phyloP scores from a whole-genome alignment of 2,888 invertebrate species.

The Drosophila pegasa region DNA sequence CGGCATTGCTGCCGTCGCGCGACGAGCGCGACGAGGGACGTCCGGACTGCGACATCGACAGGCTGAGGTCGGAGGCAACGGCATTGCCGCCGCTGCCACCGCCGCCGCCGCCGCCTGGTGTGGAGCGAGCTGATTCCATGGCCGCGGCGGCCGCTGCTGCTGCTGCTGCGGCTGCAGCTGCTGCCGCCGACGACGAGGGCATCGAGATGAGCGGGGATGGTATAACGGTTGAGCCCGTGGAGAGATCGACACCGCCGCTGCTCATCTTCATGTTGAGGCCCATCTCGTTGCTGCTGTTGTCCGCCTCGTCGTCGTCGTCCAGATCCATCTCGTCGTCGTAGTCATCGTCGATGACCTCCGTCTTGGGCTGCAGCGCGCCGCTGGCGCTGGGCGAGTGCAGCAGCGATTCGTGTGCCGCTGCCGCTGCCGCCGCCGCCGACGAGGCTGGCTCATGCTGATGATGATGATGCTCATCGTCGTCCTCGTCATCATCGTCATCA shows the following conservation, averaged over 20 bases:
- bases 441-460: slow-evolving; percentile 24
- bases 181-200: slow-evolving; percentile 63
- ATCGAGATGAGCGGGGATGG: slow-evolving; percentile 65
- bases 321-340: slow-evolving; percentile 84
- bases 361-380: slow-evolving; percentile 64
- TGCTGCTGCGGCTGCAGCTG: slow-evolving; percentile 58
- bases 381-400: slow-evolving; percentile 40
- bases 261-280: slow-evolving; percentile 88
- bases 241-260: slow-evolving; percentile 70
- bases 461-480: slow-evolving; percentile 23
- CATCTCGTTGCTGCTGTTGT: slow-evolving; percentile 87
- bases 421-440: slow-evolving; percentile 35
- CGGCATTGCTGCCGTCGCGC: slow-evolving; percentile 71
- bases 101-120: slow-evolving; percentile 70
- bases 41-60: slow-evolving; percentile 59
- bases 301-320: slow-evolving; percentile 87
- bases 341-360: slow-evolving; percentile 76
- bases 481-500: slow-evolving; percentile 55
- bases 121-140: slow-evolving; percentile 81
- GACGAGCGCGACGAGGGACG: slow-evolving; percentile 70
- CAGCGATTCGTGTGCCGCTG: slow-evolving; percentile 49
- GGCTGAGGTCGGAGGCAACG: slow-evolving; percentile 72
- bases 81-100: slow-evolving; percentile 60
- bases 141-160: slow-evolving; percentile 57
- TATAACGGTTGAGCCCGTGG: slow-evolving; percentile 83